These are phyloP conservation scores for Falco biarmicus DNA, from an alignment of 2,797 vertebrate species.

Conservation along the genomic window DNA sequence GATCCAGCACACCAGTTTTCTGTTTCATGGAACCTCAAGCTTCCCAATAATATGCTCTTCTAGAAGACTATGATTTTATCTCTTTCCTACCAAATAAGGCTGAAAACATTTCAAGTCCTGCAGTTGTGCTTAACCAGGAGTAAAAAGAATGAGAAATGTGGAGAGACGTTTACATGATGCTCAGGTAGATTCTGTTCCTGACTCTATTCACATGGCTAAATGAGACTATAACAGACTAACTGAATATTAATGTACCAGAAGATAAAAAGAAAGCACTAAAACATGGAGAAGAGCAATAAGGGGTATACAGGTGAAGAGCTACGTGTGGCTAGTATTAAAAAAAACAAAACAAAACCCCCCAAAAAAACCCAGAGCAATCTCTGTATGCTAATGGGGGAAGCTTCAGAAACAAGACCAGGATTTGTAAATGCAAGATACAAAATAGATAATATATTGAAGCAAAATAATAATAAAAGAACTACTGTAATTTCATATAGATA, in stretches of 20 bases:
- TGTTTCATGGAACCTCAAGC: neutral
- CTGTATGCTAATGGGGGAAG: neutral
- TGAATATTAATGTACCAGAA: neutral
- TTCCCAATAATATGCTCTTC: neutral
- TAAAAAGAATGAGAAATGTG: neutral
- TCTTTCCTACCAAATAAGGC: neutral
- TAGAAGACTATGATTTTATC: neutral
- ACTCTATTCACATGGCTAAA: neutral
- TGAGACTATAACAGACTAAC: neutral
- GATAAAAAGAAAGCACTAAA: neutral
- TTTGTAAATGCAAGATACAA: neutral
- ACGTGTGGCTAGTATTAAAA: too few species aligned
- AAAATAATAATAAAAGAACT: neutral
- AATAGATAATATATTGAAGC: neutral
- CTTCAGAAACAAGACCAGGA: neutral
- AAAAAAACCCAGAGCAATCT: neutral
- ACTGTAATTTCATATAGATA: neutral
- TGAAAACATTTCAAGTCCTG: neutral
- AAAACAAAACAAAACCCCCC: too few species aligned
- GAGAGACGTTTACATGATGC: neutral
- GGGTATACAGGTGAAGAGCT: neutral
- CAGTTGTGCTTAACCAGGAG: neutral
- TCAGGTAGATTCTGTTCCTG: neutral
- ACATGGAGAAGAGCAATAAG: neutral
- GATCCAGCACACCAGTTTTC: neutral